A percentile compares a stretch with the other conserved stretches of the same genome.
Conservation (phyloP, 2,113 vertebrate genomes). For the Tachysurus fulvidraco region DNA sequence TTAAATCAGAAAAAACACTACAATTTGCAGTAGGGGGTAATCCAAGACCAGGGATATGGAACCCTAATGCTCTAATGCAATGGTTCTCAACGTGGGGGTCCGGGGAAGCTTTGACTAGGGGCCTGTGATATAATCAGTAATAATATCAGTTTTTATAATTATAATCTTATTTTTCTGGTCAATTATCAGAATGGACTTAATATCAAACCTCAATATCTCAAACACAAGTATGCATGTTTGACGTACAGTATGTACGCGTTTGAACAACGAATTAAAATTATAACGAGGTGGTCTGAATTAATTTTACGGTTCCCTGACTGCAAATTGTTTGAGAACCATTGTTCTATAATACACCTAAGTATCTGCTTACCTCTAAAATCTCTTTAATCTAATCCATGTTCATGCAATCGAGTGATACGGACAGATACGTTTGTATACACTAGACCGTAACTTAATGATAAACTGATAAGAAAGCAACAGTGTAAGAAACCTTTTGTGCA, state of each 20-base stretch:
- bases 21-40: neutral
- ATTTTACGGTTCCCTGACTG: neutral
- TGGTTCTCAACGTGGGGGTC: neutral
- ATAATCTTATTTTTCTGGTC: neutral
- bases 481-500: neutral
- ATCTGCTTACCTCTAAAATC: neutral
- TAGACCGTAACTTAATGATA: neutral
- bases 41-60: neutral
- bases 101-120: neutral
- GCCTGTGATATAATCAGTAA: neutral
- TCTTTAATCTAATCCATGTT: neutral
- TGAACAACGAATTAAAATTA: neutral
- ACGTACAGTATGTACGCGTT: too few relatives aligned
- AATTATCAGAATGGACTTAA: neutral
- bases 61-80: neutral
- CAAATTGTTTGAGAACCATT: neutral
- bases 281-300: neutral
- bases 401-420: neutral
- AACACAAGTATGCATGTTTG: neutral
- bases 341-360: neutral
- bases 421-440: neutral
- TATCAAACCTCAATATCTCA: neutral
- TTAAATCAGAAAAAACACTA: neutral
- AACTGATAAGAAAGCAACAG: neutral
- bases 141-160: neutral